These are phyloP conservation scores for Chaetodon trifasciatus DNA, from an alignment of 2,797 vertebrate genomes.

Conservation along the genomic window DNA sequence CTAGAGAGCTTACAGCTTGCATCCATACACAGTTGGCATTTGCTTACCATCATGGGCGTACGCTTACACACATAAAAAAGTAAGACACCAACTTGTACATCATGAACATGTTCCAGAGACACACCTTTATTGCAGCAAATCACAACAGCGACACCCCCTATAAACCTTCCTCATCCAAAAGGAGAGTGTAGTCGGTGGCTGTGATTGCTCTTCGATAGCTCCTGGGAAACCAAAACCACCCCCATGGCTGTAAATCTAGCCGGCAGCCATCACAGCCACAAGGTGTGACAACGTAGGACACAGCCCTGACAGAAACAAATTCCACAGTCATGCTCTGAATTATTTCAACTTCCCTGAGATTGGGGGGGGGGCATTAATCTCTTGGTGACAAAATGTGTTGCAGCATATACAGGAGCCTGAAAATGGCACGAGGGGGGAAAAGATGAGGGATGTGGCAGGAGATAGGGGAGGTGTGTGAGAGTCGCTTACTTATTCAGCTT, in stretches of 20 bases:
- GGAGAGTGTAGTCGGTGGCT: neutral
- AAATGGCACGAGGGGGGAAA: conserved; percentile 14
- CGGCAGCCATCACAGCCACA: conserved; percentile 26
- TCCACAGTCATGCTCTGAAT: conserved; percentile 40
- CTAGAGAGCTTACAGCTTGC: conserved; percentile 32
- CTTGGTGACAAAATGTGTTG: conserved; percentile 30
- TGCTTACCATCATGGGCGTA: conserved; percentile 20
- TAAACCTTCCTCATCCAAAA: neutral
- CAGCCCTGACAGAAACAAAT: conserved; percentile 49
- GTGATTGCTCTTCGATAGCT: neutral
- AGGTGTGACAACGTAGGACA: conserved; percentile 29
- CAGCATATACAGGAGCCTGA: conserved; percentile 18
- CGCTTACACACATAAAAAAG: conserved; percentile 27
- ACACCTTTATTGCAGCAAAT: neutral
- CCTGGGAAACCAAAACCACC: conserved; percentile 3
- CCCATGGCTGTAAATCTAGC: conserved; percentile 23
- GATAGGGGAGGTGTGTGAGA: conserved; percentile 3
- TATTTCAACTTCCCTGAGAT: conserved; percentile 40
- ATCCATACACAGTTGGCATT: neutral
- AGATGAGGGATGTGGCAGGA: conserved; percentile 10
- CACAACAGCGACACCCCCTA: neutral
- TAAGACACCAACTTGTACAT: neutral
- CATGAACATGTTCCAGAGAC: neutral
- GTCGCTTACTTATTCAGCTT: conserved; percentile 10
- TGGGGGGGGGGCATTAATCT: conserved; percentile 2